Base-by-base conservation (phyloP, 2,888 invertebrate species). In the Cryptocheilus praepositus region DNA sequence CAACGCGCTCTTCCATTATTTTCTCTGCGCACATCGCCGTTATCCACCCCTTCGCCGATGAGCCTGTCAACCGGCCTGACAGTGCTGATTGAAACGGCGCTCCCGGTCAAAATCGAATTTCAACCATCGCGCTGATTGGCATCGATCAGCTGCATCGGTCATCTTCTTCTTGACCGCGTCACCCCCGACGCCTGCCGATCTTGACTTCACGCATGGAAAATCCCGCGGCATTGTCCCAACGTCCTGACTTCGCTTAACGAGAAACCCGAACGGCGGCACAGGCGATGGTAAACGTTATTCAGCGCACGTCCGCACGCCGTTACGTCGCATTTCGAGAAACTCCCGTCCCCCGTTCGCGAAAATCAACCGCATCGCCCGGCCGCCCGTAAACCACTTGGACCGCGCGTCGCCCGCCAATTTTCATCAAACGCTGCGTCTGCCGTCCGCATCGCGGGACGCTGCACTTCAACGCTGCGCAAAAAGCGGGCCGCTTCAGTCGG, bases 21-120 rank as follows among this genome's bases (percentile, higher is more conserved):
- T 62, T 53, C 25, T 21, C 16, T 51, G 22, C 54, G 36, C 13
- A 13, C 36, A n/a, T 16, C 55, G 19, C 22, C 22, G 45, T 16
- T 52, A 7, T 11, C 44, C 16, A 21, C 28, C 63, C 61, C 70
- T 71, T 64, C 46, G 65, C 66, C 67, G 74, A 73, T 74, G 77
- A 78, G 78, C 79, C 79, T 81, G 83, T 77, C 79, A 77, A 82
- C 71, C 71, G 76, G 73, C 78, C 81, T 36, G 83, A 82, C 82
- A 83, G 80, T 76, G 81, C 79, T 81, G 81, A 84, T 84, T 83
- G 84, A 82, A 83, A 83, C 76, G 80, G 68, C 3, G 77, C 80
- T 74, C 71, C 70, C 72, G 71, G 71, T 70, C 70, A 75, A 81
- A 83, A 83, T 83, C 81, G 77, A 84, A 79, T 81, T 78, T 77